These are phyloP conservation scores for Falco rusticolus DNA, from an alignment of 2,797 vertebrate genomes.

Conservation along the genomic window DNA sequence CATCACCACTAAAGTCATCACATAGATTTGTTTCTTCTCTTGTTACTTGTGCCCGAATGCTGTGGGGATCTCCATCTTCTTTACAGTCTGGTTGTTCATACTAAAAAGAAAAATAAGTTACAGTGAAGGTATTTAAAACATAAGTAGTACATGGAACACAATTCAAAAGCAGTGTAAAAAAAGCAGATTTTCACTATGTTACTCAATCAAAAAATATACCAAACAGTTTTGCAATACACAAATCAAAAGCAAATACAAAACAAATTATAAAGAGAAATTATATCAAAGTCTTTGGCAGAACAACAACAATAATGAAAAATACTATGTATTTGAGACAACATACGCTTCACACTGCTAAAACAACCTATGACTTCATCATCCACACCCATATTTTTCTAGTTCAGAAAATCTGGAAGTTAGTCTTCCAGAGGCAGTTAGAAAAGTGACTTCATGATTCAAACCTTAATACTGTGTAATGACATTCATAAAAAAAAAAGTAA, in stretches of 20 bases:
- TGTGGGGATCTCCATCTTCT: background rate
- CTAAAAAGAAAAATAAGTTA: slow-evolving; percentile 13
- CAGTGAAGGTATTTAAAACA: background rate
- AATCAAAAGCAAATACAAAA: background rate
- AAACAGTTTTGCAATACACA: background rate
- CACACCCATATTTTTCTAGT: background rate
- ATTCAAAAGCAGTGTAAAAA: background rate
- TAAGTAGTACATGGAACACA: background rate
- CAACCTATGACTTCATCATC: background rate
- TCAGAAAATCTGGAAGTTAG: background rate
- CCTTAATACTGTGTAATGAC: background rate
- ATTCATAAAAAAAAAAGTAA: slow-evolving; percentile 6
- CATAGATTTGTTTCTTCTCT: slow-evolving; percentile 77
- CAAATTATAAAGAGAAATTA: background rate
- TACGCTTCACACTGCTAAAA: background rate
- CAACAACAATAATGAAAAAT: background rate
- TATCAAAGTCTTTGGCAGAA: background rate
- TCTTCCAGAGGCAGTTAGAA: background rate
- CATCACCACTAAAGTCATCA: slow-evolving; percentile 87
- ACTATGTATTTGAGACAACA: background rate
- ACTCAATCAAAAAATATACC: background rate
- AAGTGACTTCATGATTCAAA: background rate
- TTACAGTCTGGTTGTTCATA: background rate
- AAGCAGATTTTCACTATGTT: background rate
- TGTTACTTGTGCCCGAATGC: background rate